Conservation (phyloP, 2,888 invertebrate species). For the Nymphalis polychloros region DNA sequence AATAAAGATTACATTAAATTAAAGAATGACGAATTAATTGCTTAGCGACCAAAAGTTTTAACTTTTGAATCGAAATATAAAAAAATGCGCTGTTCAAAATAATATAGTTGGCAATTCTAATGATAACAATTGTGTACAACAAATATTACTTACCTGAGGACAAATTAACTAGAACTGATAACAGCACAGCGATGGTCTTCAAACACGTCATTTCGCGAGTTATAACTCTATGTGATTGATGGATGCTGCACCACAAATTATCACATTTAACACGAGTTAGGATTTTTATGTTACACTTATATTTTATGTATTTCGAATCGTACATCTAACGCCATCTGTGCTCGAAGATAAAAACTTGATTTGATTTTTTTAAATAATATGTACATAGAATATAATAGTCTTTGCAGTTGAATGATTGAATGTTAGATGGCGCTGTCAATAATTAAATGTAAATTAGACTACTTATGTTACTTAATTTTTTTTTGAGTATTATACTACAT, state of each 20-base stretch:
- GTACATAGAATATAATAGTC: not conserved
- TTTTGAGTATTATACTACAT: too few relatives aligned
- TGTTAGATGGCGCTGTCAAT: not conserved
- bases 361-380: not conserved
- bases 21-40: too few relatives aligned
- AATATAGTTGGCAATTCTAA: too few relatives aligned
- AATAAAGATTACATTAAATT: too few relatives aligned
- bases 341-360: not conserved
- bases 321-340: not conserved
- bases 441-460: too few relatives aligned
- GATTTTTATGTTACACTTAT: not conserved
- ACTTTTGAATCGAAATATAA: too few relatives aligned
- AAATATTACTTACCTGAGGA: slow-evolving; percentile 17
- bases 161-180: slow-evolving; percentile 16
- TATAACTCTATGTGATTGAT: slow-evolving; percentile 3
- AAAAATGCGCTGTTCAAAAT: too few relatives aligned
- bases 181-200: slow-evolving; percentile 10
- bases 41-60: too few relatives aligned
- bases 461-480: too few relatives aligned
- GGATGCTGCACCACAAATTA: slow-evolving; percentile 13
- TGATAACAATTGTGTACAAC: not conserved
- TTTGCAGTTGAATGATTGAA: not conserved
- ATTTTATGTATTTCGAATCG: not conserved
- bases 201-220: slow-evolving; percentile 16
- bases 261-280: not conserved